Percentiles rank a stretch among this genome's conserved stretches.
phyloP scores from a whole-genome alignment of 2,888 invertebrate genomes.

The Tiliacea aurago region DNA sequence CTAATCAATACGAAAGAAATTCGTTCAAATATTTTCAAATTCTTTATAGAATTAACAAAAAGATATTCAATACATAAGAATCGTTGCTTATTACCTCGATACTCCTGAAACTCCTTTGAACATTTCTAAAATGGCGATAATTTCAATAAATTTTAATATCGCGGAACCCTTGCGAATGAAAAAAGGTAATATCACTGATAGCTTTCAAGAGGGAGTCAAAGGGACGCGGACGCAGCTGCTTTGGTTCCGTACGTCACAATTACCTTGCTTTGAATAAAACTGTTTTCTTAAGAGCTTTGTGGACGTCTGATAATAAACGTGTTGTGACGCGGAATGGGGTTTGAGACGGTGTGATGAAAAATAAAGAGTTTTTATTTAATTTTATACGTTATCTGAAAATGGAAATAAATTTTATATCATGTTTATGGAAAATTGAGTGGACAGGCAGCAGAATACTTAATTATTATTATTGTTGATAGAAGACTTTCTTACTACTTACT shows the following conservation, averaged over 20 bases:
- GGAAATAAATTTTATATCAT: neutral
- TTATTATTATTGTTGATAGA: too few relatives aligned
- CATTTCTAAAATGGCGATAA: slow-evolving; percentile 60
- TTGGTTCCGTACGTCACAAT: slow-evolving; percentile 63
- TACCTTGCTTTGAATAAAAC: slow-evolving; percentile 66
- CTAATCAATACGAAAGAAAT: slow-evolving; percentile 9
- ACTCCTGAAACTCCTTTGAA: slow-evolving; percentile 52
- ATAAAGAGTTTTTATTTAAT: slow-evolving; percentile 34
- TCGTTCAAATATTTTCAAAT: slow-evolving; percentile 40
- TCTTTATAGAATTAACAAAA: slow-evolving; percentile 41
- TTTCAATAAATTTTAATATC: slow-evolving; percentile 74
- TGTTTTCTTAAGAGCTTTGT: slow-evolving; percentile 67
- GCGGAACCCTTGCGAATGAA: slow-evolving; percentile 66
- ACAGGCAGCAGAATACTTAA: neutral
- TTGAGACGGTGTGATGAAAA: slow-evolving; percentile 34
- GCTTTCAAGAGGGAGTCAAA: slow-evolving; percentile 69
- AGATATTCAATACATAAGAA: slow-evolving; percentile 49
- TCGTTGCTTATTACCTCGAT: slow-evolving; percentile 53
- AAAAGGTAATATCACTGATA: slow-evolving; percentile 74
- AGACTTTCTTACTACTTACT: too few relatives aligned
- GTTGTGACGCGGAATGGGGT: slow-evolving; percentile 57
- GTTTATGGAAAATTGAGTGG: neutral
- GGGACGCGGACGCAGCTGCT: slow-evolving; percentile 70
- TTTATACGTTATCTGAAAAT: slow-evolving; percentile 20
- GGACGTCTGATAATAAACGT: slow-evolving; percentile 63